These are phyloP conservation scores for Umimayanthus chanpuru DNA, from an alignment of 92 coral and sea anemone species.

Conservation along the genomic window DNA sequence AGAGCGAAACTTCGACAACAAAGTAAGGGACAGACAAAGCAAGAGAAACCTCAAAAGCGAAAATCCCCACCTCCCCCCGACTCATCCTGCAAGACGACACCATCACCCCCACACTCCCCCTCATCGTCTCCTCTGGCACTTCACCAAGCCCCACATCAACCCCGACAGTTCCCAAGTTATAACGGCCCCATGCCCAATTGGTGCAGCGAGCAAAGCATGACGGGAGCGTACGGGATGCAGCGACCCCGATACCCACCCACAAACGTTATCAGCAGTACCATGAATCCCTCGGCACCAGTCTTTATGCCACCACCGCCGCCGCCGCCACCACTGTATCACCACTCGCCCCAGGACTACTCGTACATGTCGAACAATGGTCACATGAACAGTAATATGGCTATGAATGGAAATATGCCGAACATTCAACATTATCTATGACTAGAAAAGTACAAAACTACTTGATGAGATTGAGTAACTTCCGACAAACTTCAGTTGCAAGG, in stretches of 20 bases:
- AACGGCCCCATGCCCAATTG: constrained; percentile 38
- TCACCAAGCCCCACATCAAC: constrained; percentile 30
- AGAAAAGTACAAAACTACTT: neutral
- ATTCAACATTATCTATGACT: constrained; percentile 46
- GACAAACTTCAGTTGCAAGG: neutral
- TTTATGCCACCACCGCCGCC: constrained; percentile 49
- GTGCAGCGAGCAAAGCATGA: constrained; percentile 47
- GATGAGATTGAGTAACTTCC: neutral
- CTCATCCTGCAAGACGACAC: constrained; percentile 44
- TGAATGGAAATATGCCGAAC: constrained; percentile 46
- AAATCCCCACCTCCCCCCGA: constrained; percentile 73
- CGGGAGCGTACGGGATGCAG: constrained; percentile 43
- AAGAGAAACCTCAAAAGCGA: constrained; percentile 74
- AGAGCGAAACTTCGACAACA: constrained; percentile 92
- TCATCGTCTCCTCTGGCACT: constrained; percentile 38
- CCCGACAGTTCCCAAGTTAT: constrained; percentile 40
- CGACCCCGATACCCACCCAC: constrained; percentile 45
- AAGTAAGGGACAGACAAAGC: constrained; percentile 84
- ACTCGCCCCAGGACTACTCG: constrained; percentile 50
- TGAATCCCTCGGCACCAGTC: constrained; percentile 51
- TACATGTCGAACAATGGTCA: constrained; percentile 44
- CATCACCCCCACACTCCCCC: constrained; percentile 44
- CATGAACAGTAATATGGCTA: constrained; percentile 44
- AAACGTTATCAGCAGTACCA: constrained; percentile 45
- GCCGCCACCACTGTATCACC: constrained; percentile 44